Evolutionary conservation across 1,140 invertebrate genomes (phyloP).

Genomic region (Adoxophyes honmai): DNA sequence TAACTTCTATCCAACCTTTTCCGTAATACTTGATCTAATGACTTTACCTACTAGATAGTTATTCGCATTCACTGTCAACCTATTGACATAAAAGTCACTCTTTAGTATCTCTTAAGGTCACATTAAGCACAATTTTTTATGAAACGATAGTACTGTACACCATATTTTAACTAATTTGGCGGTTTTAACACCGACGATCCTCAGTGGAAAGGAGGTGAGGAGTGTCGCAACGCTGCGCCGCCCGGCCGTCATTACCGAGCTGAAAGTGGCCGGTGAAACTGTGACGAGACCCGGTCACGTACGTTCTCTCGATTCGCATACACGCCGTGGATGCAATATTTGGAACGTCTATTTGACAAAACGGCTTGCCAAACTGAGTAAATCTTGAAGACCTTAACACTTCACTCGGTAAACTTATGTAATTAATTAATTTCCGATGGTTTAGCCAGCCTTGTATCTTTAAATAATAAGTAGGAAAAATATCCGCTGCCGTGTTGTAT

Average conservation of each 20-base stretch:
- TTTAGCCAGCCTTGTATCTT: background rate
- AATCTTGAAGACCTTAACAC: too few relatives aligned
- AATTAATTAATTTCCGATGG: background rate
- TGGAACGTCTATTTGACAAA: background rate
- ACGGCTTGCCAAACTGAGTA: too few relatives aligned
- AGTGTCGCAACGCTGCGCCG: conserved; percentile 16
- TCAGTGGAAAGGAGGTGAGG: conserved; percentile 18
- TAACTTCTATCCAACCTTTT: too few relatives aligned
- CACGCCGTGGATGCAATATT: background rate
- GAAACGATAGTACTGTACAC: too few relatives aligned
- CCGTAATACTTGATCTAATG: too few relatives aligned
- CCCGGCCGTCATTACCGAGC: conserved; percentile 4
- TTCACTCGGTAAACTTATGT: too few relatives aligned
- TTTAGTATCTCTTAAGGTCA: too few relatives aligned
- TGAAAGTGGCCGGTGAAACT: conserved; percentile 19
- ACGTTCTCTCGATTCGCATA: conserved; percentile 1
- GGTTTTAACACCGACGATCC: conserved; percentile 13
- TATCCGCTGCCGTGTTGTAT: conserved; percentile 39
- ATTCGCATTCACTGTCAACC: too few relatives aligned
- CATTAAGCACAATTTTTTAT: too few relatives aligned
- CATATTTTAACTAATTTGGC: background rate
- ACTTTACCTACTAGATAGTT: too few relatives aligned
- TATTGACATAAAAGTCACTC: too few relatives aligned
- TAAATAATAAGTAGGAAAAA: conserved; percentile 26
- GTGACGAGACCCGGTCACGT: conserved; percentile 17